A percentile compares a stretch with the other conserved stretches of the same genome.
Evolutionary conservation across 2,888 invertebrate genomes (phyloP).

Genomic region (Drosophila macrospina): DNA sequence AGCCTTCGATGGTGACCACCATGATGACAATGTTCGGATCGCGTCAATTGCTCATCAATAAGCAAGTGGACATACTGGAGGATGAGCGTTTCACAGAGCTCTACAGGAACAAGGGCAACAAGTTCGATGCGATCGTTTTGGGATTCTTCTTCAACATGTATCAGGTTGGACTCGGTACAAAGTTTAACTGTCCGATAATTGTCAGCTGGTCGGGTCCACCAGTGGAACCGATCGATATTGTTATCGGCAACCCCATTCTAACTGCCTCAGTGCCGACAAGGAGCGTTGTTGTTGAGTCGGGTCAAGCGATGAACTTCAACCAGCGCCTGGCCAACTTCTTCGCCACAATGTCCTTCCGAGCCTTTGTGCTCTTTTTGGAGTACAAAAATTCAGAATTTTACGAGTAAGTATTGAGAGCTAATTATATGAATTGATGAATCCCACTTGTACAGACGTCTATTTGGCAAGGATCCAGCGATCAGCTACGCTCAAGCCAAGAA

Average conservation of each 20-base stretch:
- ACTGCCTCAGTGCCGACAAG: conserved; percentile 72
- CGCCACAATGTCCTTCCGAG: conserved; percentile 27
- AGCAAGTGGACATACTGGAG: conserved; percentile 76
- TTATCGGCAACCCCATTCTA: conserved; percentile 80
- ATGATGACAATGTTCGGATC: conserved; percentile 54
- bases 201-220: conserved; percentile 70
- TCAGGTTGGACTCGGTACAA: conserved; percentile 75
- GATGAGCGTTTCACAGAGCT: conserved; percentile 75
- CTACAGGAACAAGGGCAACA: conserved; percentile 76
- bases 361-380: conserved; percentile 32
- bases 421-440: not conserved
- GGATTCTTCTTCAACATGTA: conserved; percentile 83
- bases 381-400: conserved; percentile 53
- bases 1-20: conserved; percentile 56
- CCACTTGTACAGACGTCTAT: conserved; percentile 34
- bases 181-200: conserved; percentile 79
- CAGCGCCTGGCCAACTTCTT: conserved; percentile 67
- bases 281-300: conserved; percentile 43
- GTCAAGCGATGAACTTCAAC: conserved; percentile 63
- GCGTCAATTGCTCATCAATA: conserved; percentile 60
- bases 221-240: conserved; percentile 53
- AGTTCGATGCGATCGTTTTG: conserved; percentile 83
- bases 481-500: conserved; percentile 68
- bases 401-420: conserved; percentile 55
- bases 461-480: conserved; percentile 48